Conservation (phyloP, 2,797 vertebrate species). For the Gouania willdenowi region DNA sequence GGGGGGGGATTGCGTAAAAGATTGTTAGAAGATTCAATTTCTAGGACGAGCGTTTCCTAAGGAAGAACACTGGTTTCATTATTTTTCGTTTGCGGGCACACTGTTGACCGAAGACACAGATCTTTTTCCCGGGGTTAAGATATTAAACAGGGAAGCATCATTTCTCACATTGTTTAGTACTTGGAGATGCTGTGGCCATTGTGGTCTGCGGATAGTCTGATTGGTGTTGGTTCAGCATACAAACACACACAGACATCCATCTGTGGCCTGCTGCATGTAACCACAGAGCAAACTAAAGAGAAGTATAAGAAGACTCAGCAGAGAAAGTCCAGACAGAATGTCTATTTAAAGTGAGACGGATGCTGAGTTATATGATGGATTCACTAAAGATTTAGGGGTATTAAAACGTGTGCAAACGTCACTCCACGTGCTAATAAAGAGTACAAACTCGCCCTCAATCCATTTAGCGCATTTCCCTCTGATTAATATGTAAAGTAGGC, state of each 20-base stretch:
- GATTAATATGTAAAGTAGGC: too few relatives aligned
- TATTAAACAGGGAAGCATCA: constrained; percentile 53
- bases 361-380: constrained; percentile 25
- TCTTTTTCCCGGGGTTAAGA: constrained; percentile 46
- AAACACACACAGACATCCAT: constrained; percentile 29
- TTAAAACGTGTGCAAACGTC: too few relatives aligned
- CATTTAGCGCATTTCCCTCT: too few relatives aligned
- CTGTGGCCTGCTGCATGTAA: constrained; percentile 3
- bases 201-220: constrained; percentile 35
- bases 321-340: constrained; percentile 19
- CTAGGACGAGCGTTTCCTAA: constrained; percentile 71
- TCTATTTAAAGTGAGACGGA: constrained; percentile 37
- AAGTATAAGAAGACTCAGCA: constrained; percentile 11
- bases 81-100: constrained; percentile 59
- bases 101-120: constrained; percentile 64
- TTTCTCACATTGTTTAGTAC: constrained; percentile 50
- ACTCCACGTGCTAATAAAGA: too few relatives aligned
- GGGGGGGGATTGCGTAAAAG: constrained; percentile 56
- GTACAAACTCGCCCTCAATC: too few relatives aligned
- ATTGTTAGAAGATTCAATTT: constrained; percentile 68
- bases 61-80: constrained; percentile 57
- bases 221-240: constrained; percentile 40
- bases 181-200: constrained; percentile 31
- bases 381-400: too few relatives aligned
- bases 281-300: not conserved